These are phyloP conservation scores for Pedionomus torquatus DNA, from an alignment of 2,113 vertebrate species.

Conservation along the genomic window DNA sequence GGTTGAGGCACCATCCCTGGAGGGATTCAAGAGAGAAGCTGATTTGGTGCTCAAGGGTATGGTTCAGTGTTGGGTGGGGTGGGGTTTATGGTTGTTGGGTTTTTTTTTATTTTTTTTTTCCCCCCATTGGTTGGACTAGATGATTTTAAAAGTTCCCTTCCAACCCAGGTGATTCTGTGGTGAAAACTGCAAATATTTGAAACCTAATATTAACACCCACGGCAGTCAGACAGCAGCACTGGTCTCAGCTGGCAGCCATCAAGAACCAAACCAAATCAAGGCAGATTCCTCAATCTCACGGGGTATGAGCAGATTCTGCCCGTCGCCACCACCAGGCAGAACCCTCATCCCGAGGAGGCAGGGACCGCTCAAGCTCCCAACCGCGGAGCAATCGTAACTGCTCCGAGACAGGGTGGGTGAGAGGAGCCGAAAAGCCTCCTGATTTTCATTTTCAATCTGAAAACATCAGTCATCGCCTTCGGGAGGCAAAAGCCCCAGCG, in stretches of 20 bases:
- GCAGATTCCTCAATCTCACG: too few relatives aligned
- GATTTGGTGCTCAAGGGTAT: too few relatives aligned
- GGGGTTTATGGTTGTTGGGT: too few relatives aligned
- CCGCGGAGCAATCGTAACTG: background rate
- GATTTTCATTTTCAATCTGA: background rate
- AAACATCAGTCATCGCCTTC: background rate
- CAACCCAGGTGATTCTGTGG: too few relatives aligned
- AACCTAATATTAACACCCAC: fast-evolving
- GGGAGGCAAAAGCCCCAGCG: background rate
- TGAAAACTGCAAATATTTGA: background rate
- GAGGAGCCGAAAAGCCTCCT: background rate
- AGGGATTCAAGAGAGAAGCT: too few relatives aligned
- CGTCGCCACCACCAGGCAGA: background rate
- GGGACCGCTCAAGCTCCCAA: background rate
- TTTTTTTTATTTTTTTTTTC: too few relatives aligned
- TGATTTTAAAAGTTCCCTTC: too few relatives aligned
- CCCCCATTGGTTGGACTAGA: too few relatives aligned
- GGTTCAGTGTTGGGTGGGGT: too few relatives aligned
- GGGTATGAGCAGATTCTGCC: background rate
- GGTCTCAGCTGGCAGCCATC: background rate
- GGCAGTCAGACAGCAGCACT: background rate
- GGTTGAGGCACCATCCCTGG: too few relatives aligned
- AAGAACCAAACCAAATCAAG: background rate
- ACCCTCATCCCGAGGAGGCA: background rate
- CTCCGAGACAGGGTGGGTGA: background rate